Evolutionary conservation across 92 coral and sea anemone genomes (phyloP), one percentile per base, ranked within the genome.

Genomic region (Actinostola sp.): DNA sequence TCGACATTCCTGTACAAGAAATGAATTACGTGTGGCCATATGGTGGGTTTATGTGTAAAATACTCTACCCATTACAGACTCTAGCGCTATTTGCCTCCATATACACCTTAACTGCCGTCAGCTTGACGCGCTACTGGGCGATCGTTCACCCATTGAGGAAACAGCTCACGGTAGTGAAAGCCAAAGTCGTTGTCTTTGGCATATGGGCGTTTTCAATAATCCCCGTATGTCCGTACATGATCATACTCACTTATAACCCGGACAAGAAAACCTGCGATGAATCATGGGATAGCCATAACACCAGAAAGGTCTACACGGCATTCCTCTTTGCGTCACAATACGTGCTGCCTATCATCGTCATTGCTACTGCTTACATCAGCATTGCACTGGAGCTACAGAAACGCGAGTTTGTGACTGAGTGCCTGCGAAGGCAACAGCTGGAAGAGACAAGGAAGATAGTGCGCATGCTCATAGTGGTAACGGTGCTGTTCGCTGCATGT

Each of bases 381-480:
- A 93, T 93, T 50, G 86, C 91, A 0, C 39, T 49, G 10, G 98
- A 90, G 58, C 68, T 93, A 43, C 88, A 79, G 0, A 93, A 88
- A 67, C 78, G 93, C 13, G 74, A 78, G 21, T 55, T 73, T 27
- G 58, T 61, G 17, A 87, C 88, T 87, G 66, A 65, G 46, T 83
- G 75, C 30, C 82, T 93, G 25, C 79, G 83, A 26, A 75, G 67
- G 14, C 85, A 96, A 3, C 93, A 82, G 53, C 83, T 86, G 58
- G 64, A 75, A 57, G 98, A 93, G 65, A 85, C 92, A n/a, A 90
- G 77, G 41, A 84, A 83, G 60, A 96, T 93, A 29, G 82, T 93
- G 59, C 96, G 96, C 71, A 93, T 93, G 98, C 87, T 93, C 69
- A 42, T 93, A 5, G 84, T 90, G 2, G 98, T 93, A 29, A 93